Percentiles rank a stretch among this genome's conserved stretches.
Conservation (phyloP, 2,888 invertebrate genomes). For the Netelia fuscicornis region DNA sequence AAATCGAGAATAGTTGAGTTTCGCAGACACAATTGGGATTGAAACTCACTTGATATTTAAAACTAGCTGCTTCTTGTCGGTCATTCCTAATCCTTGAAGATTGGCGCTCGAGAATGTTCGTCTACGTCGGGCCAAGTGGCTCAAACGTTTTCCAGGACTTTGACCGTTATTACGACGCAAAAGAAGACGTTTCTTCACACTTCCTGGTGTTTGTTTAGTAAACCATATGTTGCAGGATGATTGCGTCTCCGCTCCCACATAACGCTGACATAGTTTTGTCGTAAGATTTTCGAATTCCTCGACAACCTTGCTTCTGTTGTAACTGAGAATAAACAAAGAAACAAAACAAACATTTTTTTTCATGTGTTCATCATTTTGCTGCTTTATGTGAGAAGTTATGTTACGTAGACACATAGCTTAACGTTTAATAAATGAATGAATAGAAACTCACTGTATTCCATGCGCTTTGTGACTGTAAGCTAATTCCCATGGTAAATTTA, state of each 20-base stretch:
- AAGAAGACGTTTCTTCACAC: slow-evolving; percentile 88
- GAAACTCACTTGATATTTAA: slow-evolving; percentile 88
- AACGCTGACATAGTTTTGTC: slow-evolving; percentile 89
- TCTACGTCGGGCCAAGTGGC: slow-evolving; percentile 91
- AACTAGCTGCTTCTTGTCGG: slow-evolving; percentile 86
- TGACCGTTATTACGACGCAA: slow-evolving; percentile 86
- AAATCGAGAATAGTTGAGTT: too few relatives aligned
- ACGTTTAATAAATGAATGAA: background rate
- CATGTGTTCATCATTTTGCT: background rate
- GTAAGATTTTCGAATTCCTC: slow-evolving; percentile 90
- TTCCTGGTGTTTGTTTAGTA: slow-evolving; percentile 87
- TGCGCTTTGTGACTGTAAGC: slow-evolving; percentile 88
- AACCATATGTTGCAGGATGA: slow-evolving; percentile 88
- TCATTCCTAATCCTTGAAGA: slow-evolving; percentile 84
- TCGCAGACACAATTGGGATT: background rate
- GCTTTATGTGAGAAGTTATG: too few relatives aligned
- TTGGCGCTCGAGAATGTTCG: slow-evolving; percentile 92
- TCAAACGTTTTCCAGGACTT: slow-evolving; percentile 92
- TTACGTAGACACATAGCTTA: background rate
- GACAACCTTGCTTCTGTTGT: slow-evolving; percentile 89
- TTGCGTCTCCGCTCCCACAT: slow-evolving; percentile 91
- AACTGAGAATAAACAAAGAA: slow-evolving; percentile 86
- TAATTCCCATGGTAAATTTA: slow-evolving; percentile 87
- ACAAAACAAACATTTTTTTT: background rate
- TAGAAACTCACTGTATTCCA: slow-evolving; percentile 90